Evolutionary conservation across 2,888 invertebrate genomes (phyloP).

Genomic region (Cephus rjabovi): DNA sequence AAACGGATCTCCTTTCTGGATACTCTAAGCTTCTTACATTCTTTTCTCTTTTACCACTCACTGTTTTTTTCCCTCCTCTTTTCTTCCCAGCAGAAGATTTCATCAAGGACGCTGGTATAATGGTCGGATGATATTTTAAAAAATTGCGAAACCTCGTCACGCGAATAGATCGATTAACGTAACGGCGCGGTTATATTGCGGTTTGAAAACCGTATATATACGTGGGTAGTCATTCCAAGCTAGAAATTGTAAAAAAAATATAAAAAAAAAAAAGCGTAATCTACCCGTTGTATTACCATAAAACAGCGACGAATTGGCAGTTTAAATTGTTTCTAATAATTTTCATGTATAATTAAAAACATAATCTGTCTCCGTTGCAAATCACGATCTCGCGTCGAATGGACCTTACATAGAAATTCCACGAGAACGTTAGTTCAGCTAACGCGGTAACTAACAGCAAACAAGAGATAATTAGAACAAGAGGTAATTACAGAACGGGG

Average conservation of each 20-base stretch:
- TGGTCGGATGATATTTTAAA: background rate
- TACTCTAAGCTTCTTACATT: constrained; percentile 51
- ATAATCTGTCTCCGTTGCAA: too few species aligned
- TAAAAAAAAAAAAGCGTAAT: too few species aligned
- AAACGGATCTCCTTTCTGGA: constrained; percentile 54
- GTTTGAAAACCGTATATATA: background rate
- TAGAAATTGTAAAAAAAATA: too few species aligned
- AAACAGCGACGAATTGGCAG: too few species aligned
- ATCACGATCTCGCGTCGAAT: background rate
- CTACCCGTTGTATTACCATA: too few species aligned
- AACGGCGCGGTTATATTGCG: background rate
- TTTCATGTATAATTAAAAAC: too few species aligned
- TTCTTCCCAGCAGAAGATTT: background rate
- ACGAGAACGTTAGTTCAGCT: background rate
- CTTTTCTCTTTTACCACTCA: constrained; percentile 46
- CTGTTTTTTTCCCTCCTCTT: background rate
- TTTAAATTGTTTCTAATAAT: too few species aligned
- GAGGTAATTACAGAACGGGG: constrained; percentile 38
- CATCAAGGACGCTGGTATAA: background rate
- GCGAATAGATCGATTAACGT: background rate
- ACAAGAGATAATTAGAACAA: constrained; percentile 25
- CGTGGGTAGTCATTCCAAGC: too few species aligned
- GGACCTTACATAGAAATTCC: background rate
- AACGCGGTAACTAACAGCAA: constrained; percentile 45
- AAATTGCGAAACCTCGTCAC: background rate